These are phyloP conservation scores for Hydrophis major DNA, from an alignment of 2,797 vertebrate genomes.

Conservation along the genomic window DNA sequence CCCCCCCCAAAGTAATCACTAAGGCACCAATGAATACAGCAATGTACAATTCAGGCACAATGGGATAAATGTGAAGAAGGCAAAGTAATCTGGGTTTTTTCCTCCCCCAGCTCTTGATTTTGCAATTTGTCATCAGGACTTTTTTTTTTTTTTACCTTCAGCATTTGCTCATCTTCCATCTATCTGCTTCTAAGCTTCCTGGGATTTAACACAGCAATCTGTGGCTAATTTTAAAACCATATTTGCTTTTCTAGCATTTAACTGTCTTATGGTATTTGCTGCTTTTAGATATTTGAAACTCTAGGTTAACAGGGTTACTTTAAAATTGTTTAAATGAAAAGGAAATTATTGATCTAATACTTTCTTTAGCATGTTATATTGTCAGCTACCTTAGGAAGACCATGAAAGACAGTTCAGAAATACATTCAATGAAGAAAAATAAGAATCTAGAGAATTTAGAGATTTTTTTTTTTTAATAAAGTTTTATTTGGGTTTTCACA, in stretches of 20 bases:
- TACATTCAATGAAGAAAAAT: not conserved
- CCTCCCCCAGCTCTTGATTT: not conserved
- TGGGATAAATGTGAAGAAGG: not conserved
- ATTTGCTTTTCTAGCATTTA: not conserved
- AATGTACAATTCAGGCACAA: not conserved
- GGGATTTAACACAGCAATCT: not conserved
- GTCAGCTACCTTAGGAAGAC: not conserved
- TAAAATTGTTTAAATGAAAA: not conserved
- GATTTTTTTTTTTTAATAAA: not conserved
- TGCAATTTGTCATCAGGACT: not conserved
- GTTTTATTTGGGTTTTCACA: no score
- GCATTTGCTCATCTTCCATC: not conserved
- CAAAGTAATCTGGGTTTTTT: not conserved
- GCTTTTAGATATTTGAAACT: not conserved
- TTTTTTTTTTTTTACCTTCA: not conserved
- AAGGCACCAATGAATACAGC: not conserved
- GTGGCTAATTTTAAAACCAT: not conserved
- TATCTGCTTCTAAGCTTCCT: not conserved
- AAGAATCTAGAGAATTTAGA: not conserved
- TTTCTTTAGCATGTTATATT: not conserved
- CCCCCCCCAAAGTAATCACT: not conserved
- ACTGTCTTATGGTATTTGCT: not conserved
- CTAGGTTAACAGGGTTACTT: not conserved
- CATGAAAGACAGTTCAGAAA: not conserved
- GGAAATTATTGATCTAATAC: not conserved